Conservation (phyloP, 2,797 vertebrate genomes). For the Macropodus opercularis region DNA sequence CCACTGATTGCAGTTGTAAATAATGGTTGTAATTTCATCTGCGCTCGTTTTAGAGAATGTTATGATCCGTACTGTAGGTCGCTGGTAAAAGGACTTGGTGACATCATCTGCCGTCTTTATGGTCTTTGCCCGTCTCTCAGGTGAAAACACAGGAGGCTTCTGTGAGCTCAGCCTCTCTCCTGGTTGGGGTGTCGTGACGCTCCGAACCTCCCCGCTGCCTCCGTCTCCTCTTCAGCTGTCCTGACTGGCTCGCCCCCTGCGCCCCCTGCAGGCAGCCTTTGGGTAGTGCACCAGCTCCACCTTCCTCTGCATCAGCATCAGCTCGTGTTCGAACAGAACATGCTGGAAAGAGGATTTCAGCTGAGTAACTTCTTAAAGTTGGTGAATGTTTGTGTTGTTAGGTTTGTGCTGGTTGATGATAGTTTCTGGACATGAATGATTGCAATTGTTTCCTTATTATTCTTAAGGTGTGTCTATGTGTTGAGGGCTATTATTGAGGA, state of each 20-base stretch:
- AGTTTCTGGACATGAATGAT: conserved; percentile 8
- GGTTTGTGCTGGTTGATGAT: conserved; percentile 7
- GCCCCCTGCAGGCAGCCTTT: conserved; percentile 51
- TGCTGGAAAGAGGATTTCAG: conserved; percentile 7
- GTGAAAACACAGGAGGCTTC: conserved; percentile 76
- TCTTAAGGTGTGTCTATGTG: conserved; percentile 1
- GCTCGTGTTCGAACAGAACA: conserved; percentile 15
- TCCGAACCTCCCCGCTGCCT: conserved; percentile 49
- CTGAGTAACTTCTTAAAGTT: conserved; percentile 3
- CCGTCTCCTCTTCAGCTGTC: conserved; percentile 33
- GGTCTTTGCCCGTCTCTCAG: conserved; percentile 64
- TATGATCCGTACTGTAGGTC: too few relatives aligned
- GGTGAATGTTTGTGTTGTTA: background rate
- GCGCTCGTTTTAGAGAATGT: too few relatives aligned
- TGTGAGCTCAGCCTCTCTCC: conserved; percentile 54
- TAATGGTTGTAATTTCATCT: too few relatives aligned
- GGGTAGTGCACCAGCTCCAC: conserved; percentile 44
- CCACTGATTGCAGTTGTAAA: background rate
- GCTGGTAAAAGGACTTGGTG: too few relatives aligned
- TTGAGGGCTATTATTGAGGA: background rate
- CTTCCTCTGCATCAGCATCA: background rate
- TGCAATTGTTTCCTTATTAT: background rate
- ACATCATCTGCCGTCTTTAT: too few relatives aligned
- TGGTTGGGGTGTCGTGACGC: conserved; percentile 76
- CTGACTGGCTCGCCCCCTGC: conserved; percentile 19